Conservation (phyloP, 2,797 vertebrate species). For the Sternotherus odoratus region DNA sequence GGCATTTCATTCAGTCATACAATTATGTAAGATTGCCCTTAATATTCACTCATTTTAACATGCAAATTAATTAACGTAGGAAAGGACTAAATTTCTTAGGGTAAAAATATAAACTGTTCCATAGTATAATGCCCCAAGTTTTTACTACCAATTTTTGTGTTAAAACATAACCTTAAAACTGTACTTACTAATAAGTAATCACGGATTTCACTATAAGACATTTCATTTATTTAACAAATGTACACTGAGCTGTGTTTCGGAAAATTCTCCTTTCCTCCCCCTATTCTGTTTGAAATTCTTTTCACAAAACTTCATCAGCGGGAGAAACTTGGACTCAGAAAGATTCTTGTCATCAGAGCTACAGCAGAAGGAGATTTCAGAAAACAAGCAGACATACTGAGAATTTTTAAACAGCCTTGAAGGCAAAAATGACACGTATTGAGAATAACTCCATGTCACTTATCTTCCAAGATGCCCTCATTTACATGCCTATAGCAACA, state of each 20-base stretch:
- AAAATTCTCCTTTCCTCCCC: not conserved
- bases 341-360: not conserved
- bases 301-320: not conserved
- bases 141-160: not conserved
- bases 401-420: not conserved
- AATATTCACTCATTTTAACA: not conserved
- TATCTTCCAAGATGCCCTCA: not conserved
- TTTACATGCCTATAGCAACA: not conserved
- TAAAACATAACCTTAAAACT: not conserved
- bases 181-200: not conserved
- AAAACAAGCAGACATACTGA: not conserved
- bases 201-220: not conserved
- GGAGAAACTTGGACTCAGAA: not conserved
- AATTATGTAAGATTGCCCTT: not conserved
- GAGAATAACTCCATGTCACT: not conserved
- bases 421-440: not conserved
- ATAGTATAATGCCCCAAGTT: not conserved
- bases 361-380: not conserved
- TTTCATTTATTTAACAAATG: not conserved
- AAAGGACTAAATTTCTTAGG: fast-evolving
- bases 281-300: not conserved
- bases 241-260: not conserved
- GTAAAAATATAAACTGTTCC: not conserved
- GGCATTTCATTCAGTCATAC: not conserved
- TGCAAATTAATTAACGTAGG: not conserved